These are phyloP conservation scores for Tragelaphus eurycerus DNA, from an alignment of 2,797 vertebrate species.

Conservation along the genomic window DNA sequence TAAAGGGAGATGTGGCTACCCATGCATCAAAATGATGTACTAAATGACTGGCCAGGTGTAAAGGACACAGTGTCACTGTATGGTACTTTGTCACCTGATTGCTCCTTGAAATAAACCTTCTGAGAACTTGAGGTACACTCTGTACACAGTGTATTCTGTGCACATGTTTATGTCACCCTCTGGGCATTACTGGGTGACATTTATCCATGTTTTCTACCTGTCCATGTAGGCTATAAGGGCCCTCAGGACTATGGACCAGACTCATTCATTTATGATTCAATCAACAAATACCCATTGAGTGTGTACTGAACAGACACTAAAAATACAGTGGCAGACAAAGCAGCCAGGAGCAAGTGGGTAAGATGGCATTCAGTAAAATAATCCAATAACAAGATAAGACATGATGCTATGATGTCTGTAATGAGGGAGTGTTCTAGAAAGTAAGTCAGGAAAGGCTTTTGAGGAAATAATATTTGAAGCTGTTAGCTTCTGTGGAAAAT, in stretches of 20 bases:
- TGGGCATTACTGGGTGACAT: background rate
- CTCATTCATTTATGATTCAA: background rate
- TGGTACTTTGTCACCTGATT: background rate
- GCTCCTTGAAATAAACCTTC: background rate
- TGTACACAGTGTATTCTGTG: background rate
- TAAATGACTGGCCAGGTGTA: background rate
- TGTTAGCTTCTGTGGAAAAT: background rate
- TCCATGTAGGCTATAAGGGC: background rate
- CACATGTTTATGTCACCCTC: background rate
- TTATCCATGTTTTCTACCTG: background rate
- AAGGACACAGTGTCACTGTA: background rate
- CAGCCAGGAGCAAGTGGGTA: background rate
- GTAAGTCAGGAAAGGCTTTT: background rate
- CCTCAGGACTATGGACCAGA: background rate
- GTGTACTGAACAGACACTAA: background rate
- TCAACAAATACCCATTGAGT: background rate
- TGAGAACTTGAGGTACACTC: background rate
- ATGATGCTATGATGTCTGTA: background rate
- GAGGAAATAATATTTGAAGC: background rate
- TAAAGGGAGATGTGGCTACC: background rate
- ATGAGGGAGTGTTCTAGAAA: background rate
- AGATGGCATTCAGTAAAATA: background rate
- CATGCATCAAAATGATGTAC: background rate
- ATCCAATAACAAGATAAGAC: background rate
- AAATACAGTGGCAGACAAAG: background rate